phyloP scores from a whole-genome alignment of 2,113 vertebrate genomes.

The Suncus etruscus region DNA sequence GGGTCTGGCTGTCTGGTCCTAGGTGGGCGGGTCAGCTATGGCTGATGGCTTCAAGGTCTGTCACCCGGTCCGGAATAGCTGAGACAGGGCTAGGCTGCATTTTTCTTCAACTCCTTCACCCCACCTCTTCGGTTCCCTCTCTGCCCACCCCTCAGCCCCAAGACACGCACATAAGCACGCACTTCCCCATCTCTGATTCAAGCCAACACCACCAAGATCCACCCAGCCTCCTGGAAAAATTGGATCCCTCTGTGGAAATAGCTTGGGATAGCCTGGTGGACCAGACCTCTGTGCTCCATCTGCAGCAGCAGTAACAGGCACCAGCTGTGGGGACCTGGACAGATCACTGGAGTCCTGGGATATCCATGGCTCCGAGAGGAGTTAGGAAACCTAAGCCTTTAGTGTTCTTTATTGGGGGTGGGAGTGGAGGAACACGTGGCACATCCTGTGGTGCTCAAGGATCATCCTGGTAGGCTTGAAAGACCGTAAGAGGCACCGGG shows the following conservation, averaged over 20 bases:
- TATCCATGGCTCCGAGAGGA: neutral
- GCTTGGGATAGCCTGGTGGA: neutral
- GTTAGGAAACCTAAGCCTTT: slow-evolving; percentile 30
- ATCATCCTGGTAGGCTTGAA: no score
- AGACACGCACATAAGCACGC: no score
- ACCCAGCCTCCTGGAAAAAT: neutral
- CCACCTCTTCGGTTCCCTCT: no score
- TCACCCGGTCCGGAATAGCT: neutral
- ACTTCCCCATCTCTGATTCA: no score
- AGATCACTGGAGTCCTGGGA: slow-evolving; percentile 16
- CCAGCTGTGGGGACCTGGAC: neutral
- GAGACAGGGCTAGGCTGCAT: no score
- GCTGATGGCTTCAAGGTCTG: neutral
- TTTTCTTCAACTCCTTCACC: neutral
- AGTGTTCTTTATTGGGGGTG: no score
- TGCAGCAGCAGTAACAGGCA: neutral
- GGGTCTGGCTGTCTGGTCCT: neutral
- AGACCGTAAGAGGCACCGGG: no score
- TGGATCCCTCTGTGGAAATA: neutral
- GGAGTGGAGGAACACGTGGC: no score
- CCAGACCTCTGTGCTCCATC: neutral
- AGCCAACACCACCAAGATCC: neutral
- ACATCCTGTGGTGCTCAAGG: no score
- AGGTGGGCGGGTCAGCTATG: neutral
- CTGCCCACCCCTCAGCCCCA: no score